Evolutionary conservation across 2,797 vertebrate genomes (phyloP), one percentile per base, ranked within the genome.

Genomic region (Balearica regulorum): DNA sequence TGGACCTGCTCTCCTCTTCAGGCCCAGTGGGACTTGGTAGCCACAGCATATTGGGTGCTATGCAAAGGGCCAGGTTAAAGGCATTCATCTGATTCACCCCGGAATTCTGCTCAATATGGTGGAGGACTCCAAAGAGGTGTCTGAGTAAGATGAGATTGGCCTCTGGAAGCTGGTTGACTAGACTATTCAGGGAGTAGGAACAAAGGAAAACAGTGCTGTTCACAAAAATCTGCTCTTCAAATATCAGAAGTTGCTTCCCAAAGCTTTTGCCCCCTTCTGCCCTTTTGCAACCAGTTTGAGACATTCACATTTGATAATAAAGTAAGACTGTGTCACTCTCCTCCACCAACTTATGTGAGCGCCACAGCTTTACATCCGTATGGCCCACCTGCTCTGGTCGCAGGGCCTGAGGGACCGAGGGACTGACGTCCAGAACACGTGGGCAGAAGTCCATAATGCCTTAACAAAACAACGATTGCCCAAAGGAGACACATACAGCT

Each of bases 11-110:
- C 49, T 98, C 98, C 79, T 98, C 98, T 61, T 98, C 98, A 5
- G 98, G 97, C 39, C 96, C 97, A 9, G 96, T 96, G 33, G 98
- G 95, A 25, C 94, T 94, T 0, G 98, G 97, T 8, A 98, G 97
- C 98, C 98, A 98, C 54, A 98, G 94, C 98, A 98, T 98, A 87
- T 98, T 98, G 69, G 98, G 98, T 39, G 98, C 98, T 37, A 98
- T 98, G 94, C 98, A 98, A 46, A 98, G 98, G 15, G 98, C 97
- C 89, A 98, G 95, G 76, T 98, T 98, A 60, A 97, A 98, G 39
- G 98, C 98, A 16, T 97, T 98, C 98, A 98, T 98, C 96, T 98
- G 98, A 80, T 98, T 98, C 62, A 98, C 97, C 1, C 96, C 88
- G 0, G 98, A 97, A 61, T 97, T 98, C 92, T 98, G 96, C 88